These are phyloP conservation scores for Misgurnus anguillicaudatus DNA, from an alignment of 2,113 vertebrate genomes.

Conservation along the genomic window DNA sequence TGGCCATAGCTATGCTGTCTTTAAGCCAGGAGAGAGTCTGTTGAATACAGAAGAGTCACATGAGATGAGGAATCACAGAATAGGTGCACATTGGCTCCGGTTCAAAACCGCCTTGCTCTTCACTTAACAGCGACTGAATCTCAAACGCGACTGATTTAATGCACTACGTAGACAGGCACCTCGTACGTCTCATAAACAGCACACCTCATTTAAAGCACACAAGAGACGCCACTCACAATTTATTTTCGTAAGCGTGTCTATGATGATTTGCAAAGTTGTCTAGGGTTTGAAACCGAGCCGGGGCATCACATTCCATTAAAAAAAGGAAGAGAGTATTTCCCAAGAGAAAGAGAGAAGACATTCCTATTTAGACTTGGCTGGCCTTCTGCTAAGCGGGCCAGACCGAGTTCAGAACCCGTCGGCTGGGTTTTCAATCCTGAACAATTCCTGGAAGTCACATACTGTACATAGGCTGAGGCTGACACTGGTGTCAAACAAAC, in stretches of 20 bases:
- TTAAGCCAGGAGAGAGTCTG: slow-evolving; percentile 78
- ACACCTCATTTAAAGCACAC: neutral
- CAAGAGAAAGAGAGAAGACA: neutral
- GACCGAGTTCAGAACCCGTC: slow-evolving; percentile 16
- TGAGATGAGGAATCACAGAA: slow-evolving; percentile 13
- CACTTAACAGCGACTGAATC: neutral
- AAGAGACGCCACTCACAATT: neutral
- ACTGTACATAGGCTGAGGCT: neutral
- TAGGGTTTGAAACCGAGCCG: neutral
- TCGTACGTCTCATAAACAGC: too few species aligned
- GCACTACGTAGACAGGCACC: too few species aligned
- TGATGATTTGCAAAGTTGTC: neutral
- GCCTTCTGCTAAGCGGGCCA: neutral
- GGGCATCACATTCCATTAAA: neutral
- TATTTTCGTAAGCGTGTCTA: too few species aligned
- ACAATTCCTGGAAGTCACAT: slow-evolving; percentile 53
- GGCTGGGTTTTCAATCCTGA: neutral
- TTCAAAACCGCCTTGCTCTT: neutral
- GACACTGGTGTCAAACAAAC: slow-evolving; percentile 21
- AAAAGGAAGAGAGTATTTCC: neutral
- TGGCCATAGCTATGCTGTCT: slow-evolving; percentile 61
- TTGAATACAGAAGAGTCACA: slow-evolving; percentile 12
- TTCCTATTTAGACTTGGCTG: slow-evolving; percentile 12
- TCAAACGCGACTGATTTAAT: too few species aligned
- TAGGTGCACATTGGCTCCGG: too few species aligned